Base-by-base conservation (phyloP, 1,140 invertebrate species). In the Drosophila pandora region DNA sequence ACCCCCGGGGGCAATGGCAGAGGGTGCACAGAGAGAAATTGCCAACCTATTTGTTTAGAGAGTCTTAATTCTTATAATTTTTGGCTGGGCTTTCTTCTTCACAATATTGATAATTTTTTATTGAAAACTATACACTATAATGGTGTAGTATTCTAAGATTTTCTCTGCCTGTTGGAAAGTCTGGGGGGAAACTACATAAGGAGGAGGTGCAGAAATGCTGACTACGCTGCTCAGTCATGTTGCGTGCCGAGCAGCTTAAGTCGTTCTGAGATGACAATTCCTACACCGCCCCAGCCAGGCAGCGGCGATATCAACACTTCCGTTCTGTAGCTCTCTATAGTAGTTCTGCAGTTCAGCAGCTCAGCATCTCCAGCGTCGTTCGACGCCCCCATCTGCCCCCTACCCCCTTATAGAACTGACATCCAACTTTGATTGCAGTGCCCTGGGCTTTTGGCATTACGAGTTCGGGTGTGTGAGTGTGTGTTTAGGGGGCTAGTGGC, bases 221-320 rank as follows among this genome's bases (percentile, higher is more conserved):
- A 87, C 82, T 76, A 43, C 55, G 70, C 68, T 71, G 70, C 67
- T 43, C 57, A 50, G 67, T 71, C 68, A 72, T 63, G 63, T 70
- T 80, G 77, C 82, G 64, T 81, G 64, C 82, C 56, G 82, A 78
- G 74, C 62, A 82, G 78, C 78, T 85, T 82, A 85, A 85, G 78
- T 88, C 82, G 82, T 85, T 85, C 68, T 82, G 78, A 76, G 82
- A 87, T 80, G 83, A 84, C 76, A 63, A 79, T 74, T 84, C 76
- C 55, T 60, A 37, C 53, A 61, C 73, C 48, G 52, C 52, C 48
- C 17, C 39, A 59, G 21, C 57, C 52, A 47, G 59, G 81, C 82
- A 63, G 73, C 57, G 69, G 69, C 61, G 81, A 81, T 85, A 85
- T 87, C 82, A 87, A 87, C 82, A 82, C 82, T 82, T 85, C 82